These are phyloP conservation scores for Motacilla alba DNA, from an alignment of 2,113 vertebrate species.

Conservation along the genomic window DNA sequence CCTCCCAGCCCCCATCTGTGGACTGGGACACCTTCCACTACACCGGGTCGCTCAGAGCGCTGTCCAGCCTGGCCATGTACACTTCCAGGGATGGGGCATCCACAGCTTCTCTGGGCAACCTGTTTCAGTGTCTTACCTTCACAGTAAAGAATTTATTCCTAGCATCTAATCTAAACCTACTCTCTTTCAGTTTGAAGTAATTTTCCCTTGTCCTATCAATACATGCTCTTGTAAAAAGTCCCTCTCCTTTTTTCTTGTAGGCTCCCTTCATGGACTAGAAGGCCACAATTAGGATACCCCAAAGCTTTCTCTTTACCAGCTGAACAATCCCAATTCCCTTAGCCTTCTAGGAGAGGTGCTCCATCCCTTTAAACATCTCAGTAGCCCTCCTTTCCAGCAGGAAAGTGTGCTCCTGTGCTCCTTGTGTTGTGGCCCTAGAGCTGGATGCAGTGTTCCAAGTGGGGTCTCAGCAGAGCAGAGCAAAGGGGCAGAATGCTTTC, in stretches of 20 bases:
- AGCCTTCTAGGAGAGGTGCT: background rate
- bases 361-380: background rate
- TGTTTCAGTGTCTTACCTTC: background rate
- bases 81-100: background rate
- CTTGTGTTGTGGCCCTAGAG: background rate
- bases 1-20: background rate
- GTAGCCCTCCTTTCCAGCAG: background rate
- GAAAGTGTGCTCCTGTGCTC: background rate
- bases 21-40: background rate
- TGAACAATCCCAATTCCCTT: background rate
- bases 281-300: background rate
- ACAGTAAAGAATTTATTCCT: background rate
- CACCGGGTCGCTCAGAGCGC: background rate
- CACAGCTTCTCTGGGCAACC: background rate
- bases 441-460: background rate
- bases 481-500: background rate
- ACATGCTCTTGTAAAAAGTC: background rate
- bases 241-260: background rate
- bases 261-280: background rate
- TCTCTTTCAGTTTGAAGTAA: background rate
- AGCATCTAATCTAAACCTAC: background rate
- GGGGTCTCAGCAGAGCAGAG: background rate
- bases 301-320: background rate
- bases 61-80: background rate
- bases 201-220: background rate